Conservation (phyloP, 2,797 vertebrate genomes). For the Poeciliopsis turneri region DNA sequence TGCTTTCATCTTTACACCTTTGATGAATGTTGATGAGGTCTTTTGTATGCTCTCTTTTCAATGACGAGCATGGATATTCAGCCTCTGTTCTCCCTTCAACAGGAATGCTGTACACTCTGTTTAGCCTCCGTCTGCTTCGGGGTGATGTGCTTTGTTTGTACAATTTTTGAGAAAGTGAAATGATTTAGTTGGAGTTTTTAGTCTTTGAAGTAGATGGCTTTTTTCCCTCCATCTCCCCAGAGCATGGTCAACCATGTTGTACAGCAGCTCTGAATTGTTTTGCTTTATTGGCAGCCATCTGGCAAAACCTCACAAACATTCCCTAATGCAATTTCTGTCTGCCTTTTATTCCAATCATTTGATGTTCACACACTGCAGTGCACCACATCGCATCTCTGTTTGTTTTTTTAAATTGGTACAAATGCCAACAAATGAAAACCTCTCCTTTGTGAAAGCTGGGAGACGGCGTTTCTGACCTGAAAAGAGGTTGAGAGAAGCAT, state of each 20-base stretch:
- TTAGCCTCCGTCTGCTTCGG: slow-evolving; percentile 26
- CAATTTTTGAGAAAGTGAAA: slow-evolving; percentile 32
- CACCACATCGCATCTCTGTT: slow-evolving; percentile 24
- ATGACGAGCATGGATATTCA: slow-evolving; percentile 15
- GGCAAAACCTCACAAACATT: slow-evolving; percentile 67
- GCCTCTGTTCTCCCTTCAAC: slow-evolving; percentile 39
- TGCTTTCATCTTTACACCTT: slow-evolving; percentile 28
- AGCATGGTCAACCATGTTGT: slow-evolving; percentile 53
- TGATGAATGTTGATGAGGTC: slow-evolving; percentile 49
- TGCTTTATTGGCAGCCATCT: slow-evolving; percentile 73
- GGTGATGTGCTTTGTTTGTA: slow-evolving; percentile 40
- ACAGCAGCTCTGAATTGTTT: slow-evolving; percentile 57
- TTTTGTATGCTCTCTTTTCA: slow-evolving; percentile 28
- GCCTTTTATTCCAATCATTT: slow-evolving; percentile 55
- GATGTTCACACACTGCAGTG: slow-evolving; percentile 52
- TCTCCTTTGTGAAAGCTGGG: slow-evolving; percentile 11
- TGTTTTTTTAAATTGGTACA: slow-evolving; percentile 10
- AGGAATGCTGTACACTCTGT: slow-evolving; percentile 23
- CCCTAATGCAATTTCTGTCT: slow-evolving; percentile 65
- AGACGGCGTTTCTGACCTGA: not conserved
- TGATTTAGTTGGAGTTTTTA: slow-evolving; percentile 52
- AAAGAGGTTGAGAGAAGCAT: not conserved
- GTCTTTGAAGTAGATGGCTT: slow-evolving; percentile 59
- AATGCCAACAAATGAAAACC: slow-evolving; percentile 32
- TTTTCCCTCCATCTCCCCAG: slow-evolving; percentile 22